A percentile compares a stretch with the other conserved stretches of the same genome.
Evolutionary conservation across 1,140 invertebrate genomes (phyloP).

Genomic region (Listronotus bonariensis): DNA sequence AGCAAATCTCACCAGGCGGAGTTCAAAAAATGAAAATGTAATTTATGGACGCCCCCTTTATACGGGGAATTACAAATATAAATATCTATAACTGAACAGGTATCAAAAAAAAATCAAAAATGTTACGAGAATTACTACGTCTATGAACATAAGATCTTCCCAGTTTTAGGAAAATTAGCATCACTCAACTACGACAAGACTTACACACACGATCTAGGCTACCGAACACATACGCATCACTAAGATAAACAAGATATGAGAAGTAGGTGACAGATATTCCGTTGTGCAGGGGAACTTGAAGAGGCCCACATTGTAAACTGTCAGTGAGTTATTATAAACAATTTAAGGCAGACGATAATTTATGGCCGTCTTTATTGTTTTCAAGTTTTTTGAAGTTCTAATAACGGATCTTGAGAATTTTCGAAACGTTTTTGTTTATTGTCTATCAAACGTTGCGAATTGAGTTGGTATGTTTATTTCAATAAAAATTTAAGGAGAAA

Average conservation of each 20-base stretch:
- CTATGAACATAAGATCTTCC: constrained; percentile 3
- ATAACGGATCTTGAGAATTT: not conserved
- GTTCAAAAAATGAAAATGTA: too few species aligned
- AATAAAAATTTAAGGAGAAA: too few species aligned
- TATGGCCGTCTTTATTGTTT: constrained; percentile 50
- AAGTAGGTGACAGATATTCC: constrained; percentile 48
- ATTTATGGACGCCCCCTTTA: too few species aligned
- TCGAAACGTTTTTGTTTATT: not conserved
- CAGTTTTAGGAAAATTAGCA: constrained; percentile 27
- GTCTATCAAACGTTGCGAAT: too few species aligned
- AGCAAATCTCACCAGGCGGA: too few species aligned
- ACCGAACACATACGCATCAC: too few species aligned
- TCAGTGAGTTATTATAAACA: constrained; percentile 50
- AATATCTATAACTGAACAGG: too few species aligned
- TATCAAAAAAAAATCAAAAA: too few species aligned
- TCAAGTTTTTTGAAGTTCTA: constrained; percentile 30
- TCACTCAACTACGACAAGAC: constrained; percentile 22
- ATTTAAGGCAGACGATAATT: constrained; percentile 48
- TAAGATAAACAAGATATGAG: constrained; percentile 46
- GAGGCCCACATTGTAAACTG: constrained; percentile 47
- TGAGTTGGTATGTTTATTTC: too few species aligned
- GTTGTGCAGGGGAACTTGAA: constrained; percentile 34
- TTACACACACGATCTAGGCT: constrained; percentile 2
- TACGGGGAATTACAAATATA: too few species aligned
- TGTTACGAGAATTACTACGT: too few species aligned